Evolutionary conservation across 1,140 invertebrate species (phyloP).

Genomic region (Paralvinella palmiformis): DNA sequence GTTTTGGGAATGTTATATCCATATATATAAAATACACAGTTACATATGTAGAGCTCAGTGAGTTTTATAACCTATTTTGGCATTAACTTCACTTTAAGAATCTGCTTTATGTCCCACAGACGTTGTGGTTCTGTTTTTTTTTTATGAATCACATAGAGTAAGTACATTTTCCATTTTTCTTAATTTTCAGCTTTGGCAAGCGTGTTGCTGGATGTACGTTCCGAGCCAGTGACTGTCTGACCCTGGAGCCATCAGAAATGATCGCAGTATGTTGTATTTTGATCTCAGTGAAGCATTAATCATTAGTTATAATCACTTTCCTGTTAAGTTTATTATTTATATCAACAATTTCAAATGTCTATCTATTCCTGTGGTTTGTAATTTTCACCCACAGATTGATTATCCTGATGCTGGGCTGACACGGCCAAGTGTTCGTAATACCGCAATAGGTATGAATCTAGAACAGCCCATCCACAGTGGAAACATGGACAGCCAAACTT

Average conservation of each 20-base stretch:
- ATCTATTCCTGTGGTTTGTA: slow-evolving; percentile 7
- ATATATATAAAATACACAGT: no score
- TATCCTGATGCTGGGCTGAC: slow-evolving; percentile 66
- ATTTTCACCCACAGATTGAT: slow-evolving; percentile 64
- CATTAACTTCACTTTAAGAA: no score
- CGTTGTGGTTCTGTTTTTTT: no score
- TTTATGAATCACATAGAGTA: no score
- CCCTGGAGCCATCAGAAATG: slow-evolving; percentile 78
- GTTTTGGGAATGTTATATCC: no score
- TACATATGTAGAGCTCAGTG: no score
- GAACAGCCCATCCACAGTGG: not conserved
- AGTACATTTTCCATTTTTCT: slow-evolving; percentile 25
- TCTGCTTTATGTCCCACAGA: no score
- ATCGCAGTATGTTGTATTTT: slow-evolving; percentile 62
- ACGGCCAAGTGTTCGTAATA: slow-evolving; percentile 36
- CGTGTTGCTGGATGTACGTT: slow-evolving; percentile 57
- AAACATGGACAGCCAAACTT: not conserved
- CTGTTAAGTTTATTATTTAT: not conserved
- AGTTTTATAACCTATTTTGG: no score
- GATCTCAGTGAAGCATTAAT: not conserved
- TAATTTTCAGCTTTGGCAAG: slow-evolving; percentile 70
- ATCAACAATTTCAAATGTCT: not conserved
- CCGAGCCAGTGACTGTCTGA: slow-evolving; percentile 71
- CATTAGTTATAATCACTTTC: not conserved
- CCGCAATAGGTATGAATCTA: not conserved